Conservation (phyloP, 2,113 vertebrate species). For the Esox niger region DNA sequence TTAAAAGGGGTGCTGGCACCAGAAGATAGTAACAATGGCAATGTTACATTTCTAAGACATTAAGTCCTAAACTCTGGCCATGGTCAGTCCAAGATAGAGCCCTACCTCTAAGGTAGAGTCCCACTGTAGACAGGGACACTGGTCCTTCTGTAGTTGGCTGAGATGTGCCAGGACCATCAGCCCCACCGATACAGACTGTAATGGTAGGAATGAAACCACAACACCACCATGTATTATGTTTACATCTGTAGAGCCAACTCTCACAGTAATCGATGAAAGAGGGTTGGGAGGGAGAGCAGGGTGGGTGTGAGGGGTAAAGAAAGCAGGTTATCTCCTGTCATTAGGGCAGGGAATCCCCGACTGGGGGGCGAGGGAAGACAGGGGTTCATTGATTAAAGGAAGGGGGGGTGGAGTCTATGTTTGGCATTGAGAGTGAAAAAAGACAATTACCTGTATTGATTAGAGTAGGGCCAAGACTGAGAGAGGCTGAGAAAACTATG, state of each 20-base stretch:
- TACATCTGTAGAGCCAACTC: constrained; percentile 72
- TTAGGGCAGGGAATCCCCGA: constrained; percentile 69
- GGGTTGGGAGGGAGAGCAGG: constrained; percentile 39
- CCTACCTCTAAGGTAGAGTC: no score
- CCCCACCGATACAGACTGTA: constrained; percentile 22
- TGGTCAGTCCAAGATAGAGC: no score
- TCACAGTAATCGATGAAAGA: constrained; percentile 78
- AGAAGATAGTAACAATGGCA: no score
- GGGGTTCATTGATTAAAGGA: constrained; percentile 75
- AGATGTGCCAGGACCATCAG: constrained; percentile 38
- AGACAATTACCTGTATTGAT: constrained; percentile 86
- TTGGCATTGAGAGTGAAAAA: constrained; percentile 77
- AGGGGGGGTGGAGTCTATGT: constrained; percentile 65
- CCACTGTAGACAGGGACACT: no score
- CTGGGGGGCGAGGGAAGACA: constrained; percentile 55
- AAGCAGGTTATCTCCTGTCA: constrained; percentile 78
- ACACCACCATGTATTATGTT: constrained; percentile 67
- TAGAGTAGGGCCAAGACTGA: constrained; percentile 77
- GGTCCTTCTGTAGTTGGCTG: not conserved
- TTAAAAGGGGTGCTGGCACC: no score
- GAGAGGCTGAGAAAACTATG: constrained; percentile 82
- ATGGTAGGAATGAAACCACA: constrained; percentile 50
- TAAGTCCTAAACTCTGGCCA: no score
- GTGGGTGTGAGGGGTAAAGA: constrained; percentile 70
- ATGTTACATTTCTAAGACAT: no score